phyloP scores from a whole-genome alignment of 1,140 invertebrate species.

The Drosophila rufa region DNA sequence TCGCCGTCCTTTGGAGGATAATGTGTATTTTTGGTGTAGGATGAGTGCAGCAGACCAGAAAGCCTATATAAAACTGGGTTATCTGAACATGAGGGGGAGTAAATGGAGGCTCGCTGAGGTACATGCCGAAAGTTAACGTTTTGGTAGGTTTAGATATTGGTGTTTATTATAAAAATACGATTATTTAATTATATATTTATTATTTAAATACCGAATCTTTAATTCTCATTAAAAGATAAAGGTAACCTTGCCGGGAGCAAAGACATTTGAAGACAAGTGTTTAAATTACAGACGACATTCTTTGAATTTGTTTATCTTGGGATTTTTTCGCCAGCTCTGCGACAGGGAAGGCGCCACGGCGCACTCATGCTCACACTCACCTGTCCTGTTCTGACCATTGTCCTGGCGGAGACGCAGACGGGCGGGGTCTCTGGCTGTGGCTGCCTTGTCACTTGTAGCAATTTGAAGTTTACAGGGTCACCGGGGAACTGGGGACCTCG shows the following conservation, averaged over 20 bases:
- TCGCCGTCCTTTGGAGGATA: slow-evolving; percentile 6
- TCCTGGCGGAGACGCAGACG: slow-evolving; percentile 14
- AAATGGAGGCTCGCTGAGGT: background rate
- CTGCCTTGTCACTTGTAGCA: slow-evolving; percentile 70
- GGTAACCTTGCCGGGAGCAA: slow-evolving; percentile 16
- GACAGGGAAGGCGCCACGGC: slow-evolving; percentile 22
- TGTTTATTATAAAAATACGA: background rate
- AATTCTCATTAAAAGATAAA: background rate
- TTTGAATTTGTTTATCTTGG: slow-evolving; percentile 48
- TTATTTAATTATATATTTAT: background rate
- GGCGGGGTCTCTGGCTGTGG: background rate
- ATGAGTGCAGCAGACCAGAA: slow-evolving; percentile 65
- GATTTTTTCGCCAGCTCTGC: slow-evolving; percentile 41
- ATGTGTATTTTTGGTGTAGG: slow-evolving; percentile 27
- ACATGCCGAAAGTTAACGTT: background rate
- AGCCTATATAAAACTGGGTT: slow-evolving; percentile 41
- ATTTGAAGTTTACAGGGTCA: slow-evolving; percentile 83
- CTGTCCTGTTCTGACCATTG: slow-evolving; percentile 47
- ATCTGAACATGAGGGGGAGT: slow-evolving; percentile 3
- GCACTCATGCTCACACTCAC: slow-evolving; percentile 29
- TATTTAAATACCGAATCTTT: background rate
- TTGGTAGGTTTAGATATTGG: background rate
- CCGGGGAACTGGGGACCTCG: slow-evolving; percentile 56
- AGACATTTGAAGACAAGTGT: slow-evolving; percentile 31
- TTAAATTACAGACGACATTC: slow-evolving; percentile 48